A percentile compares a stretch with the other conserved stretches of the same genome.
Conservation (phyloP, 1,140 invertebrate species). For the Drosophila lacteicornis region DNA sequence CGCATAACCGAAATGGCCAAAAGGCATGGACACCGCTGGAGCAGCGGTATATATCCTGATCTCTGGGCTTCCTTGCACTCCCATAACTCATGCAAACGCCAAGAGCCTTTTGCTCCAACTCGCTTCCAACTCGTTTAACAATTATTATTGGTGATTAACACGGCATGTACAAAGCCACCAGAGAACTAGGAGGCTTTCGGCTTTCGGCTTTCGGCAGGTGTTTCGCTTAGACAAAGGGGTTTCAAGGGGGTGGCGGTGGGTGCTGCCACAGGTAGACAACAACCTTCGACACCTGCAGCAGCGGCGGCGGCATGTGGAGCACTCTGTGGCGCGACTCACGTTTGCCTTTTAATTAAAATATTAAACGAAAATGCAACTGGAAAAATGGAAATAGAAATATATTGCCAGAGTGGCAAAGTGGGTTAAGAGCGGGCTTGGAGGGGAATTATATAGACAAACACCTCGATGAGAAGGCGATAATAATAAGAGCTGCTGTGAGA, state of each 20-base stretch:
- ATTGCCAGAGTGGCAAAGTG: constrained; percentile 22
- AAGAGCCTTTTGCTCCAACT: constrained; percentile 46
- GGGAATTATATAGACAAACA: constrained; percentile 28
- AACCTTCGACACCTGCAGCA: constrained; percentile 81
- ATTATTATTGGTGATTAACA: constrained; percentile 84
- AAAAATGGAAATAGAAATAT: constrained; percentile 41
- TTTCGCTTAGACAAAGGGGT: neutral
- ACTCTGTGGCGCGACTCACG: constrained; percentile 61
- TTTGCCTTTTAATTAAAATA: constrained; percentile 82
- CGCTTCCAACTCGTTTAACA: constrained; percentile 79
- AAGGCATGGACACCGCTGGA: constrained; percentile 50
- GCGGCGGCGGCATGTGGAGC: constrained; percentile 65
- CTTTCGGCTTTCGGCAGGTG: constrained; percentile 26
- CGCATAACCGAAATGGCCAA: constrained; percentile 79
- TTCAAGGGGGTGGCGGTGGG: neutral
- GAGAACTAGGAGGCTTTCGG: constrained; percentile 8
- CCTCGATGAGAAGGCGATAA: constrained; percentile 28
- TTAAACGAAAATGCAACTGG: constrained; percentile 80
- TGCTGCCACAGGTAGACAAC: constrained; percentile 40
- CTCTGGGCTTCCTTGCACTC: constrained; percentile 39
- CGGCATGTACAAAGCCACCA: constrained; percentile 69
- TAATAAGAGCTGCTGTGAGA: constrained; percentile 7
- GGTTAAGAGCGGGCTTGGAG: constrained; percentile 3
- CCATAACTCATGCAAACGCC: constrained; percentile 76
- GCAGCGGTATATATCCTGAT: constrained; percentile 29